Base-by-base conservation (phyloP, 2,113 vertebrate genomes). In the Bambusicola thoracicus region DNA sequence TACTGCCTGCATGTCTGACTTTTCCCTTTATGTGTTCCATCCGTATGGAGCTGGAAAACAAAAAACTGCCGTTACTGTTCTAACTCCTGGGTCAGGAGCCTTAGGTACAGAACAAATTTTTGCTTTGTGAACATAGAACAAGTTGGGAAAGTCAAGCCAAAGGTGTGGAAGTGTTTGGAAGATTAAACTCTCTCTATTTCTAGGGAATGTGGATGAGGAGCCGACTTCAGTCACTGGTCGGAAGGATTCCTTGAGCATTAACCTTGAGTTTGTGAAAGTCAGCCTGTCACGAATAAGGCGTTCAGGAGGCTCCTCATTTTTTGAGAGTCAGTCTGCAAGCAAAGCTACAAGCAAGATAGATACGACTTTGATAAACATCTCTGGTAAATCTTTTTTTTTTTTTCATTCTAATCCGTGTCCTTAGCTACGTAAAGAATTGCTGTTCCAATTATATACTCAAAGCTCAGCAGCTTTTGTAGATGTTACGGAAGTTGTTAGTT, bases 221-320 rank as follows among this genome's bases (percentile, higher is more conserved):
- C 98, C 98, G 3, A 98, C 99, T 17, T 99, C 99, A 0, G 99
- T 99, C 68, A 99, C 99, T 0, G 99, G 99, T 76, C 98, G 99
- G n/a, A 99, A 99, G 95, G 99, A 99, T 96, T 99, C 99, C 56
- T 95, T 99, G 74, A 99, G 99, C 85, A 99, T 99, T 94, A 99
- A 99, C 94, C 98, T 99, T 65, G 99, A 99, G 96, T 99, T 99
- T 92, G 99, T 99, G 32, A 99, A 99, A 96, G 99, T 99, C 97
- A 99, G 99, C 92, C 95, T 99, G 80, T 99, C 99, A 44, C 97
- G 99, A 81, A 99, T 99, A 96, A 98, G 99, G 59, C 98, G 99
- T 10, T 98, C 98, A 1, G 99, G 99, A 80, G 98, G 98, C 55
- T 98, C 98, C 70, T 98, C 98, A 20, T 99, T 99, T 92, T 98